A percentile compares a stretch with the other conserved stretches of the same genome.
phyloP scores from a whole-genome alignment of 2,888 invertebrate species.

The Trichogramma dendrolimi region DNA sequence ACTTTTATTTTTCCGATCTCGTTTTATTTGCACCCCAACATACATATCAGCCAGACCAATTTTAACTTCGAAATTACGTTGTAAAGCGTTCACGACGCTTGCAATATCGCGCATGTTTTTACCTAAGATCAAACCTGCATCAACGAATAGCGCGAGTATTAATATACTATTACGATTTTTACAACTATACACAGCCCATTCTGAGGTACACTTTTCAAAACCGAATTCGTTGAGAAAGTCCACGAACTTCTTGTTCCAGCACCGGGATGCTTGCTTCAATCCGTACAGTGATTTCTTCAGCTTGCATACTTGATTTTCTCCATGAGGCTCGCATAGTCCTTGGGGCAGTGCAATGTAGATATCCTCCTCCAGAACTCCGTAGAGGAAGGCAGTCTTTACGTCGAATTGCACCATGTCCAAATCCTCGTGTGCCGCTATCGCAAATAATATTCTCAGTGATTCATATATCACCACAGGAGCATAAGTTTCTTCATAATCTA shows the following conservation, averaged over 20 bases:
- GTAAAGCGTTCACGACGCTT: slow-evolving; percentile 8
- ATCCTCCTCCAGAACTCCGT: too few relatives aligned
- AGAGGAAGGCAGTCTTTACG: too few relatives aligned
- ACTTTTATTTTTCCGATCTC: slow-evolving; percentile 11
- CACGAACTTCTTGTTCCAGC: neutral
- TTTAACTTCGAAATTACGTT: neutral
- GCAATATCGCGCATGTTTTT: slow-evolving; percentile 12
- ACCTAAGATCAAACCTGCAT: slow-evolving; percentile 17
- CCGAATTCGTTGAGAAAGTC: too few relatives aligned
- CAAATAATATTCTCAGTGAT: too few relatives aligned
- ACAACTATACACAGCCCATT: neutral
- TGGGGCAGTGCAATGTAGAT: too few relatives aligned
- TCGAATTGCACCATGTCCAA: too few relatives aligned
- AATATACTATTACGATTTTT: neutral
- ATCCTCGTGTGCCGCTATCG: too few relatives aligned
- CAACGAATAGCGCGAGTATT: slow-evolving; percentile 19
- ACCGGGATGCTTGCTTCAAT: neutral
- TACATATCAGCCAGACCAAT: slow-evolving; percentile 8
- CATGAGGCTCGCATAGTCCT: too few relatives aligned
- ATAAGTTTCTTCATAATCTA: too few relatives aligned
- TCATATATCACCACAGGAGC: too few relatives aligned
- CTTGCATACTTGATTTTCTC: too few relatives aligned
- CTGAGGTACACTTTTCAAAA: neutral
- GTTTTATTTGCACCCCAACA: slow-evolving; percentile 20
- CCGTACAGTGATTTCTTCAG: neutral